A percentile compares a stretch with the other conserved stretches of the same genome.
phyloP scores from a whole-genome alignment of 2,113 vertebrate genomes.

The Hucho hucho region DNA sequence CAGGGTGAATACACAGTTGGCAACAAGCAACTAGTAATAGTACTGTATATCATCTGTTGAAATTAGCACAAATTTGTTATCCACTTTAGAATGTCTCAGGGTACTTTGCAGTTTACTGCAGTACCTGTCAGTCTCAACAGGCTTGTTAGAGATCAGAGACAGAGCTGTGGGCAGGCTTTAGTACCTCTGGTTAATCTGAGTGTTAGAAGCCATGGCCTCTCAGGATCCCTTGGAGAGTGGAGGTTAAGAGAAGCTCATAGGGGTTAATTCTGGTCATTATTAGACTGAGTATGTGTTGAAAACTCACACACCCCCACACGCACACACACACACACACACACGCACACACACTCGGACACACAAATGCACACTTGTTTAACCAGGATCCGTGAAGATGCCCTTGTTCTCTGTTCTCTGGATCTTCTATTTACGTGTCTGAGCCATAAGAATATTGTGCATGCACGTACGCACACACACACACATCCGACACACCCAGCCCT shows the following conservation, averaged over 20 bases:
- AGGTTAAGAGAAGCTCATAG: neutral
- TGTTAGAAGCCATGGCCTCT: neutral
- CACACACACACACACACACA: neutral
- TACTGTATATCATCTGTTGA: slow-evolving; percentile 35
- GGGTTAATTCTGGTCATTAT: too few relatives aligned
- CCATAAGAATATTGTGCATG: neutral
- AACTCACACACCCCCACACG: neutral
- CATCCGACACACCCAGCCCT: neutral
- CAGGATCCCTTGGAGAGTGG: neutral
- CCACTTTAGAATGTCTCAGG: too few relatives aligned
- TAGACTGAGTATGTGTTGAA: too few relatives aligned
- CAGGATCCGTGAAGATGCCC: neutral
- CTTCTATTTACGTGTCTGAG: neutral
- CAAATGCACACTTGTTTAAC: slow-evolving; percentile 2
- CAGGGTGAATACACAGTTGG: slow-evolving; percentile 28
- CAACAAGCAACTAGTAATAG: slow-evolving; percentile 47
- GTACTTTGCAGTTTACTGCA: too few relatives aligned
- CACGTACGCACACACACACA: neutral
- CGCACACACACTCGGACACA: neutral
- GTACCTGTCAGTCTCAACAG: slow-evolving; percentile 5
- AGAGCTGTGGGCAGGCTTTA: too few relatives aligned
- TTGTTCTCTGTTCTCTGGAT: neutral
- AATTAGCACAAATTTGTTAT: slow-evolving; percentile 33
- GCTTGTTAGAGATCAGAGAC: neutral
- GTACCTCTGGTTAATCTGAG: neutral